These are phyloP conservation scores for Lampropteryx suffumata DNA, from an alignment of 2,888 invertebrate genomes.

Conservation along the genomic window DNA sequence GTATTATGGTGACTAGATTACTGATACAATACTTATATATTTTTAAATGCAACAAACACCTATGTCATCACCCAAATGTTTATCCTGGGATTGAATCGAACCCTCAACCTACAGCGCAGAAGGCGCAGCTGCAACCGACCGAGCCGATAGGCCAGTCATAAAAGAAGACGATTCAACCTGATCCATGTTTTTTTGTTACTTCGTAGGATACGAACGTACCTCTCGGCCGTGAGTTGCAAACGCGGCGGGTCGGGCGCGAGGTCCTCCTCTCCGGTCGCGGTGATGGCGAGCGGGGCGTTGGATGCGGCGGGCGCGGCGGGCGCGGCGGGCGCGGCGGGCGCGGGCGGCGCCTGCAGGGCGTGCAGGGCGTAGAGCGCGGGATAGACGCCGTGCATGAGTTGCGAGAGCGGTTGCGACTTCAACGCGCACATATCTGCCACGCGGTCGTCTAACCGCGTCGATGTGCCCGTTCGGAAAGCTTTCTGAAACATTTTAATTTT, in stretches of 20 bases:
- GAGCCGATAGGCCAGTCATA: too few relatives aligned
- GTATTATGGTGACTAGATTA: too few relatives aligned
- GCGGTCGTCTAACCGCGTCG: slow-evolving; percentile 96
- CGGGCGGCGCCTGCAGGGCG: slow-evolving; percentile 83
- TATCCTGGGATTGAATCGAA: too few relatives aligned
- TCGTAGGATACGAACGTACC: slow-evolving; percentile 60
- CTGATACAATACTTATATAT: too few relatives aligned
- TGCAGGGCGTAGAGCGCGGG: slow-evolving; percentile 96
- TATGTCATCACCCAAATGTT: too few relatives aligned
- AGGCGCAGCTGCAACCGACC: too few relatives aligned
- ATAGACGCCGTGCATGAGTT: slow-evolving; percentile 93
- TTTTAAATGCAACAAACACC: too few relatives aligned
- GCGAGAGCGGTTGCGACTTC: slow-evolving; percentile 92
- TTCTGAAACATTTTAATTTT: too few relatives aligned
- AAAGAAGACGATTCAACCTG: too few relatives aligned
- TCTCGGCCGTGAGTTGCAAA: slow-evolving; percentile 92
- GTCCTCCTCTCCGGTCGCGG: slow-evolving; percentile 40
- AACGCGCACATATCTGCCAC: slow-evolving; percentile 96
- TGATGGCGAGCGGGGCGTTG: slow-evolving; percentile 52
- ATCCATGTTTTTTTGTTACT: too few relatives aligned
- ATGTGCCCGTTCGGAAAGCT: slow-evolving; percentile 94
- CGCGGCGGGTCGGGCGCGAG: slow-evolving; percentile 86
- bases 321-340: slow-evolving; percentile 81
- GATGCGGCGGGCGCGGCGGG: slow-evolving; percentile 92
- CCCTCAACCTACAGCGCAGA: too few relatives aligned